These are phyloP conservation scores for Neodiprion pinetum DNA, from an alignment of 1,140 invertebrate species.

Conservation along the genomic window DNA sequence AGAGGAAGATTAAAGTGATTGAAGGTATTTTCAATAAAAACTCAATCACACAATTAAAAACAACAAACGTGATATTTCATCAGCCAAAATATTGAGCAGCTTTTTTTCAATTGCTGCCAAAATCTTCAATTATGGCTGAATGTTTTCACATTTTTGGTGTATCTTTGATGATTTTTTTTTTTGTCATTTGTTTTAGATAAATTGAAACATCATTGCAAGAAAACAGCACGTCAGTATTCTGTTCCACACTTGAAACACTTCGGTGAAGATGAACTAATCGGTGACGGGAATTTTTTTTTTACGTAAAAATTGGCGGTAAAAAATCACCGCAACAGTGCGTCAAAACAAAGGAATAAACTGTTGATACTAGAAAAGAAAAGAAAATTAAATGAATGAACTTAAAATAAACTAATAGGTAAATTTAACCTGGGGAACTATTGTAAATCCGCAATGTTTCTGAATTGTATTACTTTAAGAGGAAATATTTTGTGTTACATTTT, in stretches of 20 bases:
- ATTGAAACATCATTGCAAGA: slow-evolving; percentile 53
- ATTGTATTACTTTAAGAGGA: slow-evolving; percentile 58
- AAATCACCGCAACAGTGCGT: slow-evolving; percentile 4
- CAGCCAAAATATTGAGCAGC: not conserved
- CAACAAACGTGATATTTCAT: slow-evolving; percentile 10
- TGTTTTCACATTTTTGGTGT: slow-evolving; percentile 3
- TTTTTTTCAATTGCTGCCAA: not conserved
- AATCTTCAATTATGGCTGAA: slow-evolving; percentile 3
- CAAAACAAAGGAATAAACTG: slow-evolving; percentile 15
- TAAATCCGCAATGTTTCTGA: slow-evolving; percentile 57
- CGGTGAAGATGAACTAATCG: slow-evolving; percentile 7
- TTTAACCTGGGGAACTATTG: slow-evolving; percentile 48
- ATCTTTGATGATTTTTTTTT: not conserved
- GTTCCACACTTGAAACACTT: slow-evolving; percentile 36
- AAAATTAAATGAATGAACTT: slow-evolving; percentile 15
- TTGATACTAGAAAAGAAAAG: slow-evolving; percentile 16
- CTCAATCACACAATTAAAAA: too few relatives aligned
- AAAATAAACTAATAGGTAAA: slow-evolving; percentile 26
- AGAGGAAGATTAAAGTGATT: slow-evolving; percentile 54
- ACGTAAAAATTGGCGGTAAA: slow-evolving; percentile 10
- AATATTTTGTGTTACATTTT: slow-evolving; percentile 63
- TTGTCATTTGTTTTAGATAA: slow-evolving; percentile 25
- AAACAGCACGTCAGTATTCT: slow-evolving; percentile 45
- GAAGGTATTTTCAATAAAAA: slow-evolving; percentile 25
- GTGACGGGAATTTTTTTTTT: slow-evolving; percentile 7